phyloP scores from a whole-genome alignment of 2,797 vertebrate species.

The Trematomus bernacchii region DNA sequence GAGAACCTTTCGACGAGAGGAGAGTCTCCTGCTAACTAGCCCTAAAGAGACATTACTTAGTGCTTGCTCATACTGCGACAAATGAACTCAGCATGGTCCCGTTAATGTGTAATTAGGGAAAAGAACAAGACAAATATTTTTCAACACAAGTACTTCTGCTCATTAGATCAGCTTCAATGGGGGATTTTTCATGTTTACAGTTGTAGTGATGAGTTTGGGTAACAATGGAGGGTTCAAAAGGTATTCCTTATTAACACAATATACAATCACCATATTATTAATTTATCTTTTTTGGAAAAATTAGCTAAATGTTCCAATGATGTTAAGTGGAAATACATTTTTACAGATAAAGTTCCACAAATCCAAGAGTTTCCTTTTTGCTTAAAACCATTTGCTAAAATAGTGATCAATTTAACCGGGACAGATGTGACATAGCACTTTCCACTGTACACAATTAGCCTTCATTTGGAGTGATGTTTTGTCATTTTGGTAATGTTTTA shows the following conservation, averaged over 20 bases:
- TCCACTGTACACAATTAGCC: no score
- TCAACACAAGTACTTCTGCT: conserved; percentile 62
- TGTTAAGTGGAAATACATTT: background rate
- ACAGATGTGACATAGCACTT: no score
- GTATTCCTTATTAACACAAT: conserved; percentile 15
- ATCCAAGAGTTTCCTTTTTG: background rate
- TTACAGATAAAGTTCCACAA: background rate
- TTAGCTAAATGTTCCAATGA: background rate
- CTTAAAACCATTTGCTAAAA: no score
- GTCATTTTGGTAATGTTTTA: no score
- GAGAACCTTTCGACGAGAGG: conserved; percentile 55
- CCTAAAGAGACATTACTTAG: conserved; percentile 74
- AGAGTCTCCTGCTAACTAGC: conserved; percentile 54
- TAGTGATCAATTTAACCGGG: no score
- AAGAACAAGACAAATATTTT: conserved; percentile 76
- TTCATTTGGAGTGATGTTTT: no score
- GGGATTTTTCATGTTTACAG: conserved; percentile 48
- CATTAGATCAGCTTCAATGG: conserved; percentile 57
- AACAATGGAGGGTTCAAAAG: conserved; percentile 33
- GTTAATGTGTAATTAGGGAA: conserved; percentile 81
- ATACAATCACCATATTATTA: background rate
- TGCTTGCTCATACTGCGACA: conserved; percentile 65
- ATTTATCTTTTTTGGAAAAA: background rate
- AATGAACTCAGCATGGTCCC: conserved; percentile 72
- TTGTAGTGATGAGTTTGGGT: conserved; percentile 33